Base-by-base conservation (phyloP, 2,888 invertebrate species). In the Brenthis ino region DNA sequence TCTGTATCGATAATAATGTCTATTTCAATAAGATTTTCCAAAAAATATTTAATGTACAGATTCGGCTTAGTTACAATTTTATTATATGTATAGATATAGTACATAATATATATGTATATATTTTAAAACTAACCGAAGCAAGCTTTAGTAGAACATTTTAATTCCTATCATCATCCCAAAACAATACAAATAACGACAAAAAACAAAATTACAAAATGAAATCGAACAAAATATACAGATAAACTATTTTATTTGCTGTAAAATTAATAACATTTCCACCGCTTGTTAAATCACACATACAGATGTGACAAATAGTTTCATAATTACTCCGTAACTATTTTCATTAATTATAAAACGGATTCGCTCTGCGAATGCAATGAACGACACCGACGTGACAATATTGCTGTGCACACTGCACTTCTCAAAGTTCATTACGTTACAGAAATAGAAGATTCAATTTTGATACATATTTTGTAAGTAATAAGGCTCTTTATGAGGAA, bases 301-400 rank as follows among this genome's bases (percentile, higher is more conserved):
- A 56, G 61, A 67, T 50, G 61, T 48, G 55, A 55, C 61, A 61
- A 64, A 70, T 20, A 43, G 55, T 51, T 67, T 70, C 54, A 64
- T 70, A 67, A 64, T 70, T 64, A 67, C 64, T 67, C 54, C 28
- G 24, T n/a, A 54, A 54, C 28, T 48, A 43, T 70, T 68, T 64
- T 48, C 55, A 61, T 67, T 55, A 67, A 70, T 70, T 67, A 64
- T 57, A 64, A 67, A 48, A 50, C 48, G 47, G 57, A 67, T 70
- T 69, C 43, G 55, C 58, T 58, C 54, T 37, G 12, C n/a, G 48
- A 55, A 67, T 64, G 67, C 63, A 50, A 70, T 57, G 54, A 70
- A 28, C 48, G 54, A 37, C 37, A 8, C 57, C 28, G 53, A 12
- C 51, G 57, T 8, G 57, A 11, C 37, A 20, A 3, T 16, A 16